A percentile compares a stretch with the other conserved stretches of the same genome.
Conservation (phyloP, 2,113 vertebrate genomes). For the Anolis carolinensis region DNA sequence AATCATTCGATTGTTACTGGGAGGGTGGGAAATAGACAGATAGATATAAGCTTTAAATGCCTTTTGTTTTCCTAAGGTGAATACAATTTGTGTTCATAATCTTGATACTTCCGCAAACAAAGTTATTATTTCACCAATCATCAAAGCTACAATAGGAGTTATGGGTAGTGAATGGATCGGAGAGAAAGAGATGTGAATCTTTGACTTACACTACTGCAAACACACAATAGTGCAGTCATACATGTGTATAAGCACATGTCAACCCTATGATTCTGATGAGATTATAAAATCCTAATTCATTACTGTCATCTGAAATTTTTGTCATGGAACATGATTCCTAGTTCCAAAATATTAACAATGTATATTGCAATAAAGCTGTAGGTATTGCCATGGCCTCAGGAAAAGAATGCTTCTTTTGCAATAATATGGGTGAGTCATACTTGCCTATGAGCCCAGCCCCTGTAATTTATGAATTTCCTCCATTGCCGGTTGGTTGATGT, state of each 20-base stretch:
- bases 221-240: not conserved
- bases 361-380: not conserved
- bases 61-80: no score
- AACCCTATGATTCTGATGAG: not conserved
- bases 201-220: not conserved
- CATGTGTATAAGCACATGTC: not conserved
- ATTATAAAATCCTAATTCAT: slow-evolving; percentile 6
- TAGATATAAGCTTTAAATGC: no score
- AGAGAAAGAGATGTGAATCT: not conserved
- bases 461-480: slow-evolving; percentile 62
- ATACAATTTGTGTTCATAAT: no score
- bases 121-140: not conserved
- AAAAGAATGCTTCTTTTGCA: slow-evolving; percentile 52
- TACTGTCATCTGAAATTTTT: slow-evolving; percentile 23
- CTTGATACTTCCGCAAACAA: not conserved
- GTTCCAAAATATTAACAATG: slow-evolving; percentile 20
- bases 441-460: slow-evolving; percentile 57
- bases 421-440: slow-evolving; percentile 49
- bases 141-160: not conserved
- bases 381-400: slow-evolving; percentile 8
- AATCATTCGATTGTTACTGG: no score
- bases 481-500: slow-evolving; percentile 67
- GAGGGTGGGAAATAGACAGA: no score
- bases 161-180: no score
- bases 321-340: not conserved